phyloP scores from a whole-genome alignment of 2,888 invertebrate species.

The Chymomyza procnemis region DNA sequence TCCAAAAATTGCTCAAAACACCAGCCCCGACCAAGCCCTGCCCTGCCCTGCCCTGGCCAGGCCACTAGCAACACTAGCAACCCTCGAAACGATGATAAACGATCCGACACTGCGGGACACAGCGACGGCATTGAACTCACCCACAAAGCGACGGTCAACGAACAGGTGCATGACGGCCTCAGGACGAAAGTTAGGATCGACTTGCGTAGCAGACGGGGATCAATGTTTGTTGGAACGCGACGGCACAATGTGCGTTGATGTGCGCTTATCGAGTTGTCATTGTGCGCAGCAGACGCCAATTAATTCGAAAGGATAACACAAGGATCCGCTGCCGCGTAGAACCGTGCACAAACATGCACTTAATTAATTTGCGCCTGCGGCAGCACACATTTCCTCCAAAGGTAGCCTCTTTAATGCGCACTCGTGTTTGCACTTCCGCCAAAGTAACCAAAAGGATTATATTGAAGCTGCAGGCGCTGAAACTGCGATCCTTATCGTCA shows the following conservation, averaged over 20 bases:
- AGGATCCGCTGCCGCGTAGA: slow-evolving; percentile 16
- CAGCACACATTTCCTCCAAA: neutral
- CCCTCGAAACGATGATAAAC: slow-evolving; percentile 54
- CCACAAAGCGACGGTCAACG: slow-evolving; percentile 44
- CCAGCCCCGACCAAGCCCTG: slow-evolving; percentile 18
- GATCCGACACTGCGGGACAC: slow-evolving; percentile 29
- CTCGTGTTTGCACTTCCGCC: slow-evolving; percentile 12
- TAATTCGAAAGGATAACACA: slow-evolving; percentile 51
- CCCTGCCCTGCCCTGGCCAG: no score
- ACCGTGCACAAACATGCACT: slow-evolving; percentile 60
- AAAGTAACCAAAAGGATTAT: slow-evolving; percentile 12
- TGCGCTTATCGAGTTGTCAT: slow-evolving; percentile 75
- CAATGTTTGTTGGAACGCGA: neutral
- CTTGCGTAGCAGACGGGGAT: slow-evolving; percentile 3
- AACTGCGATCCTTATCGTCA: slow-evolving; percentile 47
- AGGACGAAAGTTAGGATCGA: slow-evolving; percentile 20
- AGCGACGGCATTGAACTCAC: slow-evolving; percentile 40
- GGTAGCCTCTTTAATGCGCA: slow-evolving; percentile 25
- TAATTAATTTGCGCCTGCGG: slow-evolving; percentile 64
- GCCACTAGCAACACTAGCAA: slow-evolving; percentile 12
- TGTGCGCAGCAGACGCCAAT: slow-evolving; percentile 53
- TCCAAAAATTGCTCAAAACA: slow-evolving; percentile 12
- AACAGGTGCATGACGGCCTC: slow-evolving; percentile 56
- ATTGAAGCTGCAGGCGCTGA: slow-evolving; percentile 41
- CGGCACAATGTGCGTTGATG: slow-evolving; percentile 68